Evolutionary conservation across 2,888 invertebrate genomes (phyloP), one percentile per base, ranked within the genome.

Genomic region (Drosophila setosimentum): DNA sequence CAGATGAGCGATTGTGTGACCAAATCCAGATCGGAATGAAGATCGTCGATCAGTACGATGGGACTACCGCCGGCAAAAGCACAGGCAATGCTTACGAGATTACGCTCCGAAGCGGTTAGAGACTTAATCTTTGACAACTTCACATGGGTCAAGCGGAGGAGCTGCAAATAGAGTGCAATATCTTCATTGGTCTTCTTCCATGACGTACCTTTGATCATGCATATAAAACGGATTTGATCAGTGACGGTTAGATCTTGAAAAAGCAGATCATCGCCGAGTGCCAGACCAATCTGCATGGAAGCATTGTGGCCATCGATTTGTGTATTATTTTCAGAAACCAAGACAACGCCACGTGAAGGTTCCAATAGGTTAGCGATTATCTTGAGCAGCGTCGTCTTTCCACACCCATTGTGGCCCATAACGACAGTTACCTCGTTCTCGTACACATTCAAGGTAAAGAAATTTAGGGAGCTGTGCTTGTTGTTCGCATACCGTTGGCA

Each of bases 381-480:
- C 0, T 97, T 97, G 94, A 98, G 97, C 8, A 98, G 96, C 0
- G 98, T 98, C 2, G 97, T 97, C 94, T 98, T 98, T 16, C 98
- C 98, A 61, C 98, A 97, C 1, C 91, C 92, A 67, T 92, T 92
- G 73, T 96, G 96, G 0, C 96, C 97, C 60, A 97, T 93, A 8
- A 97, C 91, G 2, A 97, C 97, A 95, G 90, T 87, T 1, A 91
- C 89, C 64, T 91, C 91, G 53, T 95, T 95, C 0, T 96, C 96
- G 83, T 96, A 98, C 94, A 98, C 96, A 83, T 96, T 96, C 82
- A 97, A 61, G 96, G 92, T 1, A 96, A 96, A 73, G 95, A 95
- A 13, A 95, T 96, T 58, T 95, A 95, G 53, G 94, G 96, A 49
- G 95, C 92, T 68, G 0, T 69, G 74, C 16, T 40, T 40, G 95